phyloP scores from a whole-genome alignment of 92 coral and sea anemone genomes.

The Palythoa caribaeorum region DNA sequence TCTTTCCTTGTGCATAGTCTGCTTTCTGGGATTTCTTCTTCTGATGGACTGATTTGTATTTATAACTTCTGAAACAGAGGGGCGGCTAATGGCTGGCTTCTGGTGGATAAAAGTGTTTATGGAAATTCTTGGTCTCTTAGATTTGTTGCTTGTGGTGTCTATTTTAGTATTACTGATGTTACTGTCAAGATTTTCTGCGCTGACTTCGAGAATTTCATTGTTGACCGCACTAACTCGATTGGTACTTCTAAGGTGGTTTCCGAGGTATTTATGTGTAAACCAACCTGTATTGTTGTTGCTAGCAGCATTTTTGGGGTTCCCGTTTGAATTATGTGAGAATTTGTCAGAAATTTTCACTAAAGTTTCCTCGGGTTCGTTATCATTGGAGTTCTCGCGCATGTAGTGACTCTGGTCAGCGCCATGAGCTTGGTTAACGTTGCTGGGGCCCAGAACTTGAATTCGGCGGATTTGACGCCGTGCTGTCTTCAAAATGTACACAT shows the following conservation, averaged over 20 bases:
- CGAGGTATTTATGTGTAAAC: not conserved
- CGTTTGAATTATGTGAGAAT: not conserved
- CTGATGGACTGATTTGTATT: conserved; percentile 11
- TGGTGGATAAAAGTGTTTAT: not conserved
- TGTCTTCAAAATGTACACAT: conserved; percentile 81
- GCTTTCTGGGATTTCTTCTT: conserved; percentile 26
- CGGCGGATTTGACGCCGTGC: conserved; percentile 84
- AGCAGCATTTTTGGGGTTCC: not conserved
- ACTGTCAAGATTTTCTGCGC: not conserved
- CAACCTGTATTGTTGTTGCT: not conserved
- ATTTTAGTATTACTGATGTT: not conserved
- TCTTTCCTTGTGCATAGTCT: conserved; percentile 65
- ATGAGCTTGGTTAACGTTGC: conserved; percentile 32
- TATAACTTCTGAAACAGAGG: conserved; percentile 14
- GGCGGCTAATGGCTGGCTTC: not conserved
- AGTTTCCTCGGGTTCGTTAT: not conserved
- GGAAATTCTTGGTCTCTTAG: not conserved
- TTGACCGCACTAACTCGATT: not conserved
- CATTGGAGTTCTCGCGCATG: not conserved
- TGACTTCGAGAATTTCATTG: not conserved
- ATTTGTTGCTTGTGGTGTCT: not conserved
- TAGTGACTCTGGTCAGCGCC: conserved; percentile 42
- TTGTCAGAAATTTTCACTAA: not conserved
- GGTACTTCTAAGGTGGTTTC: not conserved
- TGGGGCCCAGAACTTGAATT: conserved; percentile 64